phyloP scores from a whole-genome alignment of 2,888 invertebrate species.

The Cacoxenus indagator region DNA sequence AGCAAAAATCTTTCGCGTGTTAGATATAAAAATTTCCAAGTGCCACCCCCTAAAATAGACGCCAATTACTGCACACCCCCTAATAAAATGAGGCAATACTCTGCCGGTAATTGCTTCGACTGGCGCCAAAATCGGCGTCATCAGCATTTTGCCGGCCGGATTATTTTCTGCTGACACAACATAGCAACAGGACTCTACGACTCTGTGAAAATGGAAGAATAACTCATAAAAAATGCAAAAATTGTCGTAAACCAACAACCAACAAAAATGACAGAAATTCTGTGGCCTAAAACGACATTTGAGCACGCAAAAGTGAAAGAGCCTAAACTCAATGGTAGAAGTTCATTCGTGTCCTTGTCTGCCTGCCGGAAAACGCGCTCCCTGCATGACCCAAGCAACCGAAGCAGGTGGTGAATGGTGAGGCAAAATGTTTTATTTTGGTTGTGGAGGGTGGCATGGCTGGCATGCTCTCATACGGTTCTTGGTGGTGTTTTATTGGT shows the following conservation, averaged over 20 bases:
- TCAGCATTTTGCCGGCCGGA: constrained; percentile 11
- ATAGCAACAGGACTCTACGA: constrained; percentile 7
- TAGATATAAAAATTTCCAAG: background rate
- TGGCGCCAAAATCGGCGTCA: constrained; percentile 15
- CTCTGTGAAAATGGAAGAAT: background rate
- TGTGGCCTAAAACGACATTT: background rate
- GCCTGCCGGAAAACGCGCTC: background rate
- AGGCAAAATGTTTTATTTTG: too few relatives aligned
- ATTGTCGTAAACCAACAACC: background rate
- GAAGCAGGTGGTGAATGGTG: too few relatives aligned
- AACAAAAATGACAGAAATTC: background rate
- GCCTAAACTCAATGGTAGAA: constrained; percentile 21
- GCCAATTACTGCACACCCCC: background rate
- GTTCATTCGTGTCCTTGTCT: constrained; percentile 30
- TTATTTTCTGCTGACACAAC: background rate
- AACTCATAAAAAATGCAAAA: background rate
- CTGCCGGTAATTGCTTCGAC: constrained; percentile 1
- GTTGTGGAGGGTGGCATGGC: background rate
- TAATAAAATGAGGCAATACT: background rate
- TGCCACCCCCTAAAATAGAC: background rate
- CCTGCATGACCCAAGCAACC: too few relatives aligned
- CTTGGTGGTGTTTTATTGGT: constrained; percentile 30
- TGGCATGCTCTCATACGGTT: background rate
- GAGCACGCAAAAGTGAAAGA: constrained; percentile 30
- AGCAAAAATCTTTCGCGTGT: constrained; percentile 19